Conservation (phyloP, 2,888 invertebrate species). For the Tiliacea aurago region DNA sequence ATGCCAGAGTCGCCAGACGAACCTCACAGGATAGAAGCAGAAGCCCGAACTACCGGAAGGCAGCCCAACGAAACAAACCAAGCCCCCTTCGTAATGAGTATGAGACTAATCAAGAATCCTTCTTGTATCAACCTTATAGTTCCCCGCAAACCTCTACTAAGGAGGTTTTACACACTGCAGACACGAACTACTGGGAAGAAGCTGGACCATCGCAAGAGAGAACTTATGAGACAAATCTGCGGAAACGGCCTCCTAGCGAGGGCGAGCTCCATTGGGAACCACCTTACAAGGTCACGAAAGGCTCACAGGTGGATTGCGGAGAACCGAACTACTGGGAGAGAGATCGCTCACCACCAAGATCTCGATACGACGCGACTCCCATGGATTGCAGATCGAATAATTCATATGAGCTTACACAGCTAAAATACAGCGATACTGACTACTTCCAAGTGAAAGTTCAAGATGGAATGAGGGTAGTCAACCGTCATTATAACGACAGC, state of each 20-base stretch:
- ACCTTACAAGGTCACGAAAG: not conserved
- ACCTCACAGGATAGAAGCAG: not conserved
- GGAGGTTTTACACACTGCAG: not conserved
- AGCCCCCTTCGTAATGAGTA: not conserved
- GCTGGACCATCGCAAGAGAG: not conserved
- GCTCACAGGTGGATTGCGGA: not conserved
- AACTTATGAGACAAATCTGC: not conserved
- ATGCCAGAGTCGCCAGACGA: not conserved
- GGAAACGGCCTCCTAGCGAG: not conserved
- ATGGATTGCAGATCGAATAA: slow-evolving; percentile 9
- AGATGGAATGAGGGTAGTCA: slow-evolving; percentile 25
- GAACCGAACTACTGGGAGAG: not conserved
- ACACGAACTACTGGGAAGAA: not conserved
- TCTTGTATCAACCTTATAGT: not conserved
- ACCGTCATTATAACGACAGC: slow-evolving; percentile 4
- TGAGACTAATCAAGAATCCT: not conserved
- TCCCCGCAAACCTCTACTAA: not conserved
- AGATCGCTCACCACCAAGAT: not conserved
- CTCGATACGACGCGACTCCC: not conserved
- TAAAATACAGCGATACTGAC: slow-evolving; percentile 10
- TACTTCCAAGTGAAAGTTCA: slow-evolving; percentile 18
- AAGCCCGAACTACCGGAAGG: not conserved
- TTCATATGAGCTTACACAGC: not conserved
- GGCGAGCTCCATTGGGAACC: slow-evolving; percentile 5
- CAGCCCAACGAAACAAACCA: not conserved